phyloP scores from a whole-genome alignment of 1,140 invertebrate genomes.

The Heliconius hermathena region DNA sequence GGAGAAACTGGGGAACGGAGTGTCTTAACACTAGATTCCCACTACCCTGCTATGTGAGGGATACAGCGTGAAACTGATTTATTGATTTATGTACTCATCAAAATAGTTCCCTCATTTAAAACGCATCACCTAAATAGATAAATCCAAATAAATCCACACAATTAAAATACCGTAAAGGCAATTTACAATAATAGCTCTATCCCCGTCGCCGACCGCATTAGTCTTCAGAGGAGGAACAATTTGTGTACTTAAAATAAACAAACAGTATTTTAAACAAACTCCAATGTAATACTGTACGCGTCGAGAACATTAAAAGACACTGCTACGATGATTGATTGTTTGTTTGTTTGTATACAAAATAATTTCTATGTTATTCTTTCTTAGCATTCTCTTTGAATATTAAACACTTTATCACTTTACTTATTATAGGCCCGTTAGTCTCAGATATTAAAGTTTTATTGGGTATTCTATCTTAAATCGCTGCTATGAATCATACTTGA shows the following conservation, averaged over 20 bases:
- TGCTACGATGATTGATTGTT: not conserved
- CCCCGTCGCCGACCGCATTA: constrained; percentile 15
- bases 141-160: constrained; percentile 11
- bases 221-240: constrained; percentile 5
- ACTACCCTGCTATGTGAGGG: no score
- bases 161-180: constrained; percentile 32
- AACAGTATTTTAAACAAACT: not conserved
- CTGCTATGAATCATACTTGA: not conserved
- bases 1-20: no score
- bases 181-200: constrained; percentile 31
- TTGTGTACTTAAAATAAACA: constrained; percentile 22
- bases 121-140: not conserved
- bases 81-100: no score
- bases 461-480: not conserved
- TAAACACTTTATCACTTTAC: not conserved
- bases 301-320: not conserved
- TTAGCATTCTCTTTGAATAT: not conserved
- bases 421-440: not conserved
- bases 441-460: not conserved
- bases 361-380: not conserved
- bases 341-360: not conserved
- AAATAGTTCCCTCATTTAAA: not conserved
- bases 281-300: not conserved
- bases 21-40: no score
- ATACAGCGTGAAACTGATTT: no score